Evolutionary conservation across 2,113 vertebrate species (phyloP).

Genomic region (Eleginops maclovinus): DNA sequence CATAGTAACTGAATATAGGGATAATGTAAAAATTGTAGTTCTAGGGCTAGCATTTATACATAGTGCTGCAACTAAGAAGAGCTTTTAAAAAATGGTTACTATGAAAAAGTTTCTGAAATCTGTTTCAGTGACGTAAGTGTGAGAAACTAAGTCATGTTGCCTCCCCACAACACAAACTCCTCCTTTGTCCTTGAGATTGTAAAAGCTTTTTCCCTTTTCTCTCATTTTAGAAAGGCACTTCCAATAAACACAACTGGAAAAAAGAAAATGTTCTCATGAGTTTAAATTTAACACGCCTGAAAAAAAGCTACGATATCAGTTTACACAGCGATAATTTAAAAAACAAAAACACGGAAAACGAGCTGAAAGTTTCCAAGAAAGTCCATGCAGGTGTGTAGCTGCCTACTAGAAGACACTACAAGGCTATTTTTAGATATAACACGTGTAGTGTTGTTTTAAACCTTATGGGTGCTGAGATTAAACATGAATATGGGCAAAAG

Average conservation of each 20-base stretch:
- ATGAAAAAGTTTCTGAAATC: not conserved
- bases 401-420: conserved; percentile 39
- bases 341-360: conserved; percentile 5
- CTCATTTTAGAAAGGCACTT: conserved; percentile 65
- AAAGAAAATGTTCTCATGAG: conserved; percentile 64
- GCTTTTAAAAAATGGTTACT: not conserved
- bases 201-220: conserved; percentile 62
- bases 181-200: conserved; percentile 90
- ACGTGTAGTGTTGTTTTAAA: not conserved
- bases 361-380: conserved; percentile 27
- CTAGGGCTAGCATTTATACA: not conserved
- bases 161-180: conserved; percentile 83
- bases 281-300: conserved; percentile 50
- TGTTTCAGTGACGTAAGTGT: conserved; percentile 65
- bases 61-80: not conserved
- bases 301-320: conserved; percentile 20
- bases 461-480: not conserved
- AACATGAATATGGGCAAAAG: not conserved
- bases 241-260: conserved; percentile 67
- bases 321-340: not conserved
- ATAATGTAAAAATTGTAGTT: not conserved
- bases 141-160: conserved; percentile 81
- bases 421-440: conserved; percentile 39
- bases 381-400: not conserved
- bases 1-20: conserved; percentile 50